These are phyloP conservation scores for Actinia tenebrosa DNA, from an alignment of 64 coral and sea anemone species.

Conservation along the genomic window DNA sequence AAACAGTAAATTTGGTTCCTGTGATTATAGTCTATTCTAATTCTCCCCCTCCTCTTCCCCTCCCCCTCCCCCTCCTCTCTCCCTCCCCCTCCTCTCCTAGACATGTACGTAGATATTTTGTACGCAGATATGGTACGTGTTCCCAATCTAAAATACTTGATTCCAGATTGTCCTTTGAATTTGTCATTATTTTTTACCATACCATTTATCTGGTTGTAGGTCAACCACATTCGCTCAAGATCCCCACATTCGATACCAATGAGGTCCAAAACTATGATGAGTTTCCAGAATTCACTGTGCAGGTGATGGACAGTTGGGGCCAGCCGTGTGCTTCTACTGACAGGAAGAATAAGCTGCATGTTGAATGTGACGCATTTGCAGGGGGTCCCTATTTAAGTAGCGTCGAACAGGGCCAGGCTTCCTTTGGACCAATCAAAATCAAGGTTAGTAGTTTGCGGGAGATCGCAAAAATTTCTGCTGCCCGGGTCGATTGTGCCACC, in stretches of 20 bases:
- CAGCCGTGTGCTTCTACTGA: conserved; percentile 57
- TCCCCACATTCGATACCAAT: conserved; percentile 67
- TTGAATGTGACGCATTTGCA: conserved; percentile 62
- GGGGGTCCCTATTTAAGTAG: conserved; percentile 48
- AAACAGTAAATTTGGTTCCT: too few relatives aligned
- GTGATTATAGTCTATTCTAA: too few relatives aligned
- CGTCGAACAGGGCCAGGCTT: conserved; percentile 53
- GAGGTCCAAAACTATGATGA: conserved; percentile 83
- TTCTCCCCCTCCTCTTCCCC: too few relatives aligned
- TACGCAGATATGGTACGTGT: too few relatives aligned
- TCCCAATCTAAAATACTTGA: too few relatives aligned
- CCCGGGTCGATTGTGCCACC: too few relatives aligned
- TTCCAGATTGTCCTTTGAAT: too few relatives aligned
- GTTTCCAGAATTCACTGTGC: conserved; percentile 71
- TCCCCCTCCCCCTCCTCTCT: too few relatives aligned
- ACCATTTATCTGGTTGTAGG: conserved; percentile 5
- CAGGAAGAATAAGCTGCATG: conserved; percentile 39
- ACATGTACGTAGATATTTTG: too few relatives aligned
- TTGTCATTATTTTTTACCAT: too few relatives aligned
- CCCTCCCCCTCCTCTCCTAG: too few relatives aligned
- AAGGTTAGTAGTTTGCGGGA: conserved; percentile 21
- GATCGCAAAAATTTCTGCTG: background rate
- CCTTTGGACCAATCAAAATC: conserved; percentile 60
- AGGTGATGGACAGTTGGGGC: conserved; percentile 78
- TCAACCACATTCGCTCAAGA: conserved; percentile 56